Percentiles rank a stretch among this genome's conserved stretches.
Conservation (phyloP, 2,888 invertebrate genomes). For the Cancer borealis region DNA sequence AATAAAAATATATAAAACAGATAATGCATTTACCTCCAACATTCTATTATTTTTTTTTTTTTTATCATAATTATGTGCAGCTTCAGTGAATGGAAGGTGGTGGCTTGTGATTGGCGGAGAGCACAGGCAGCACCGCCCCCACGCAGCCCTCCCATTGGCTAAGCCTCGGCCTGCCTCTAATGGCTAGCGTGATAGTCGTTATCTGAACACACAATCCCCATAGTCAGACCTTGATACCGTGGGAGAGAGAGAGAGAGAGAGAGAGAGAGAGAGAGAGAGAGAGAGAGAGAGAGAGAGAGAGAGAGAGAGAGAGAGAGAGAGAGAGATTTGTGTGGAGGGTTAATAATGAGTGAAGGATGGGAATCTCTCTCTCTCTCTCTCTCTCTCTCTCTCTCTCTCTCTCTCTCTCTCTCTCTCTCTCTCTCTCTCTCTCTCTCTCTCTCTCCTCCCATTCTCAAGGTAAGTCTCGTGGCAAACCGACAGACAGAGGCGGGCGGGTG, state of each 20-base stretch:
- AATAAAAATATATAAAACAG: no score
- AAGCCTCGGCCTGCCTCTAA: neutral
- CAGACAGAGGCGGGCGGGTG: no score
- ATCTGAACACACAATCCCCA: conserved; percentile 9
- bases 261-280: neutral
- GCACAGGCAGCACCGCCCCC: neutral
- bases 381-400: conserved; percentile 50
- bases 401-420: conserved; percentile 52
- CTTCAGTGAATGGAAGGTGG: neutral
- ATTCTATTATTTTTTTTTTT: no score
- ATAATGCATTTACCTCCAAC: no score
- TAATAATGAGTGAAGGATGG: neutral
- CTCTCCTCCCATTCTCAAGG: neutral
- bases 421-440: conserved; percentile 28
- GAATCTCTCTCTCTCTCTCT: conserved; percentile 28
- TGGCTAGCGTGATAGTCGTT: conserved; percentile 11
- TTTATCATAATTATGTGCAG: neutral
- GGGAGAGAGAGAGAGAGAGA: neutral
- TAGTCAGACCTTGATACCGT: neutral
- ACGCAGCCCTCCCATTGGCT: neutral
- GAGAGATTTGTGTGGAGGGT: neutral
- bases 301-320: neutral
- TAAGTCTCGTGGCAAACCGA: no score
- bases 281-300: neutral
- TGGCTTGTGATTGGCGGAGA: neutral